Conservation (phyloP, 1,140 invertebrate species). For the Drosophila orena region DNA sequence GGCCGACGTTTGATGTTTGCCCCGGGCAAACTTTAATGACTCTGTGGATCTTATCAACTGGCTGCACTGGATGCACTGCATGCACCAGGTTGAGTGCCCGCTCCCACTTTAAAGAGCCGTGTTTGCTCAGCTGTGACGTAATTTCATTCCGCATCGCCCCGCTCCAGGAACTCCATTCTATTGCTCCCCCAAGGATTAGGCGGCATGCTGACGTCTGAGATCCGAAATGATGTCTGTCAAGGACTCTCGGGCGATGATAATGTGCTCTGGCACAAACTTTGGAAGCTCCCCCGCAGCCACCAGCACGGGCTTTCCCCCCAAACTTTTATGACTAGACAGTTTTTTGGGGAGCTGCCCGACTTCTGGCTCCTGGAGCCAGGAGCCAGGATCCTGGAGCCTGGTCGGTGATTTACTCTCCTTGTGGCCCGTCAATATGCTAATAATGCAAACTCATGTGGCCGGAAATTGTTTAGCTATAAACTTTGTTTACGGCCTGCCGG, state of each 20-base stretch:
- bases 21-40: constrained; percentile 47
- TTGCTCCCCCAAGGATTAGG: constrained; percentile 37
- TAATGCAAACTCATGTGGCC: constrained; percentile 71
- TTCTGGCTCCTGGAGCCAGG: background rate
- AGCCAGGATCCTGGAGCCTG: no score
- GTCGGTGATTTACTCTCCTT: constrained; percentile 43
- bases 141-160: constrained; percentile 62
- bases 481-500: constrained; percentile 68
- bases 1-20: constrained; percentile 61
- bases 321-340: constrained; percentile 79
- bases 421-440: constrained; percentile 72
- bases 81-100: background rate
- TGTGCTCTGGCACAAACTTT: constrained; percentile 69
- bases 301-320: constrained; percentile 41
- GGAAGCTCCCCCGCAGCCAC: constrained; percentile 19
- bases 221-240: constrained; percentile 55
- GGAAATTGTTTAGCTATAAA: constrained; percentile 78
- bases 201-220: constrained; percentile 51
- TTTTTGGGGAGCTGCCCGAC: constrained; percentile 40
- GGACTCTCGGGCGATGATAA: constrained; percentile 63
- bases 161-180: background rate
- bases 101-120: constrained; percentile 42
- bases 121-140: constrained; percentile 72
- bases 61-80: background rate
- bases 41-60: constrained; percentile 4